Conservation (phyloP, 2,888 invertebrate species). For the Ichneumoninae sp. region DNA sequence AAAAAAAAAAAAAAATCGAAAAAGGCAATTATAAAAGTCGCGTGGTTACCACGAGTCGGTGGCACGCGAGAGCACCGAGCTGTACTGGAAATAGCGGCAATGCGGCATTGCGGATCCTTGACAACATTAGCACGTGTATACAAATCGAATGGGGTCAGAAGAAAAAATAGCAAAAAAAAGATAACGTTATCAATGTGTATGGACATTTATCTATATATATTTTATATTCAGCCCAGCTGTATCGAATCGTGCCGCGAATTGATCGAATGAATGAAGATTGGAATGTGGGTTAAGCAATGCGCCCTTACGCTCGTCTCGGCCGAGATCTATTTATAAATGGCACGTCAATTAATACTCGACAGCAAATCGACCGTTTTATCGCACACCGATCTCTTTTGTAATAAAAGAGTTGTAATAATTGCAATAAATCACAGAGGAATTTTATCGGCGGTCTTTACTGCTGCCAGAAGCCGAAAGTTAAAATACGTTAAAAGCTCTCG, state of each 20-base stretch:
- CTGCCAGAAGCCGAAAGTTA: background rate
- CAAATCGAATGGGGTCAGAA: background rate
- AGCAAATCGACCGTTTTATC: conserved; percentile 51
- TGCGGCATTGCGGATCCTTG: conserved; percentile 17
- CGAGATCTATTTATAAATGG: conserved; percentile 61
- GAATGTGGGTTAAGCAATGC: conserved; percentile 56
- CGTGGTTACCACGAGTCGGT: background rate
- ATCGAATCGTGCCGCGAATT: conserved; percentile 26
- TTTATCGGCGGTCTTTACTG: background rate
- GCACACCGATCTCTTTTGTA: conserved; percentile 47
- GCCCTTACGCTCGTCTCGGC: conserved; percentile 55
- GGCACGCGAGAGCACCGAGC: background rate
- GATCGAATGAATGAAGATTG: conserved; percentile 60
- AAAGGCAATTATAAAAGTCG: background rate
- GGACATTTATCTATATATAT: background rate
- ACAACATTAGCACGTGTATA: background rate
- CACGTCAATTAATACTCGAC: conserved; percentile 52
- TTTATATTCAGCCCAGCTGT: background rate
- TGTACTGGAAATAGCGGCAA: background rate
- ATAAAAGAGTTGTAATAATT: background rate
- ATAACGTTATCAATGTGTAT: background rate
- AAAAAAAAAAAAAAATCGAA: background rate
- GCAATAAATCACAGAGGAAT: conserved; percentile 39
- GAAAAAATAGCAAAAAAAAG: background rate
- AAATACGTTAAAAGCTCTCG: background rate